phyloP scores from a whole-genome alignment of 1,140 invertebrate genomes.

The Pseudomyrmex cubaensis region DNA sequence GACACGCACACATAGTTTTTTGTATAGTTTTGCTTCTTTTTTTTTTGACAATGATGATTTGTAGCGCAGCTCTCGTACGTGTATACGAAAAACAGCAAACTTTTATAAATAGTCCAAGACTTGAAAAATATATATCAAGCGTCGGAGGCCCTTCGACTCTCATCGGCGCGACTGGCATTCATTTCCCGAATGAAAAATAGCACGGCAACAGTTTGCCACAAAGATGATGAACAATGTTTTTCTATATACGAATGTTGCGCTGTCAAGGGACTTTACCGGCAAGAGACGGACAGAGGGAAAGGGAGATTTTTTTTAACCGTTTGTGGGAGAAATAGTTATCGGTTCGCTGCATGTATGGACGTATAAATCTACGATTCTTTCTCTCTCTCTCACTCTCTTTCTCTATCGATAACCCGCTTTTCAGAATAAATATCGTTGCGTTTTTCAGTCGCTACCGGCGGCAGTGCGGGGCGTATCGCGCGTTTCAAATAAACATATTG shows the following conservation, averaged over 20 bases:
- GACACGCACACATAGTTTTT: conserved; percentile 1
- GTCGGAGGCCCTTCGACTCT: conserved; percentile 25
- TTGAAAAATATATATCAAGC: conserved; percentile 53
- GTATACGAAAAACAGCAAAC: conserved; percentile 21
- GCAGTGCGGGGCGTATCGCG: conserved; percentile 9
- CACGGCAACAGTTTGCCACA: conserved; percentile 58
- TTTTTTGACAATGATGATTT: conserved; percentile 54
- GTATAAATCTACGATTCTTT: conserved; percentile 39
- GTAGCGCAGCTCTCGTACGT: conserved; percentile 4
- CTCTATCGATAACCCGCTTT: conserved; percentile 60
- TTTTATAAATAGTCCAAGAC: conserved; percentile 57
- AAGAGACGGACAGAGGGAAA: not conserved
- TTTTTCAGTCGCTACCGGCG: conserved; percentile 51
- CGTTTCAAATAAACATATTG: conserved; percentile 47
- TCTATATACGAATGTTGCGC: conserved; percentile 50
- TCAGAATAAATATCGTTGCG: conserved; percentile 56
- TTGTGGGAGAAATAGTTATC: conserved; percentile 26
- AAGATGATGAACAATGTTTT: conserved; percentile 51
- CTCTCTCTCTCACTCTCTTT: too few species aligned
- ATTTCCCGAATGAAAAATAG: conserved; percentile 49
- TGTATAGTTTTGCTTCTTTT: too few species aligned
- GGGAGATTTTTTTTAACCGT: conserved; percentile 31
- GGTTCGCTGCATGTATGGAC: conserved; percentile 5
- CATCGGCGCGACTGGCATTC: conserved; percentile 56
- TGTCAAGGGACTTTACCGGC: conserved; percentile 10